A percentile compares a stretch with the other conserved stretches of the same genome.
phyloP scores from a whole-genome alignment of 2,797 vertebrate genomes.

The Pantherophis alleghaniensis region DNA sequence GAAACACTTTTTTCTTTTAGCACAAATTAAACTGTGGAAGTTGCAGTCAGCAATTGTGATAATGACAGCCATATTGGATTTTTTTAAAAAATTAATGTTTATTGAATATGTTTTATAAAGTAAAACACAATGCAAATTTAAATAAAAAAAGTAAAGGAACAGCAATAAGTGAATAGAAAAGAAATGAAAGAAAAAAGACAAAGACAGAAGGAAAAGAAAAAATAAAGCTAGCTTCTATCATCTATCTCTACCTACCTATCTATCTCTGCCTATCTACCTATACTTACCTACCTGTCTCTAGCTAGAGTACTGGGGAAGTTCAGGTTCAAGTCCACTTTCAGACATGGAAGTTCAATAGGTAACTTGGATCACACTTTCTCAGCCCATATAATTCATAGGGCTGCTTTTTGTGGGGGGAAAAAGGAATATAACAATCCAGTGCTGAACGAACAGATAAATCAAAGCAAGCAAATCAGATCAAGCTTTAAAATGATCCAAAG shows the following conservation, averaged over 20 bases:
- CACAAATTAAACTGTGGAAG: not conserved
- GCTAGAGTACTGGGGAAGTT: not conserved
- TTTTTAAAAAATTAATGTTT: not conserved
- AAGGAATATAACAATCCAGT: too few relatives aligned
- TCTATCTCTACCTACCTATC: too few relatives aligned
- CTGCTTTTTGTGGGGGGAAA: not conserved
- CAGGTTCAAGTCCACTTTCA: not conserved
- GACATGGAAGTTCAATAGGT: not conserved
- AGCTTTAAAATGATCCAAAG: not conserved
- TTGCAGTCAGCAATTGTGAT: not conserved
- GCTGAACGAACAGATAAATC: not conserved
- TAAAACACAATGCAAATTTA: not conserved
- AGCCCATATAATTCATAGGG: not conserved
- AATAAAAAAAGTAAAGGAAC: not conserved
- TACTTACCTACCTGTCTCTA: too few relatives aligned
- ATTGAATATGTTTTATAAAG: not conserved
- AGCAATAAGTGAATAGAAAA: not conserved
- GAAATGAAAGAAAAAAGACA: not conserved
- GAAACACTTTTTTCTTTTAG: not conserved
- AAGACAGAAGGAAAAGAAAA: not conserved
- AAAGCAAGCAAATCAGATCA: not conserved
- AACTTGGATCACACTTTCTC: not conserved
- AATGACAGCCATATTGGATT: not conserved
- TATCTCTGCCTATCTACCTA: too few relatives aligned
- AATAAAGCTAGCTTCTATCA: not conserved